A percentile compares a stretch with the other conserved stretches of the same genome.
phyloP scores from a whole-genome alignment of 1,140 invertebrate species.

The Orchestia grillus region DNA sequence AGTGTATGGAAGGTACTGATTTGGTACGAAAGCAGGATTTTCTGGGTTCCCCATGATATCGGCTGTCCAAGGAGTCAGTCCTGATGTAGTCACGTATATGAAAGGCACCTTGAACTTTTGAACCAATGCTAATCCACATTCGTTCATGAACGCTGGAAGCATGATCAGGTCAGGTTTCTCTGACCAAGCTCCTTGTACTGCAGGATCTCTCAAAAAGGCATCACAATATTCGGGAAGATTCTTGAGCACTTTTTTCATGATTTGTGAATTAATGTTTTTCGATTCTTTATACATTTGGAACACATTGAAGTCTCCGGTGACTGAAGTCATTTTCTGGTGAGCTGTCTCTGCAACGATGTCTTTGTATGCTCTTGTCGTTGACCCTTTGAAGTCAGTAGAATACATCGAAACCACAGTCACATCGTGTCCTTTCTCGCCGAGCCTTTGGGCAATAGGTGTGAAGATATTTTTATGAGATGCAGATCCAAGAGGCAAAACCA shows the following conservation, averaged over 20 bases:
- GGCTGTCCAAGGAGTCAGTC: slow-evolving; percentile 67
- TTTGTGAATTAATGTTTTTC: slow-evolving; percentile 63
- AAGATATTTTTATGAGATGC: slow-evolving; percentile 75
- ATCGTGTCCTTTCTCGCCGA: slow-evolving; percentile 76
- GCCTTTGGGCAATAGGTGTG: slow-evolving; percentile 71
- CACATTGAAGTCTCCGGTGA: slow-evolving; percentile 65
- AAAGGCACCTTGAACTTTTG: slow-evolving; percentile 76
- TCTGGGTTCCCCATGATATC: slow-evolving; percentile 68
- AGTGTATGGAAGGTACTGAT: slow-evolving; percentile 64
- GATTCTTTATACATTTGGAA: slow-evolving; percentile 63
- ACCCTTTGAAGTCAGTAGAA: slow-evolving; percentile 69
- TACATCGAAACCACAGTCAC: slow-evolving; percentile 75
- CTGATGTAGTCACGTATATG: slow-evolving; percentile 71
- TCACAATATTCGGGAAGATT: slow-evolving; percentile 66
- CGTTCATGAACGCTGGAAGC: slow-evolving; percentile 69
- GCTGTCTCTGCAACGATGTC: slow-evolving; percentile 65
- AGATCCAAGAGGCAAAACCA: slow-evolving; percentile 64
- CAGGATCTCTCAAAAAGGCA: slow-evolving; percentile 65
- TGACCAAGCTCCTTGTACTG: slow-evolving; percentile 61
- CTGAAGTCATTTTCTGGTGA: slow-evolving; percentile 58
- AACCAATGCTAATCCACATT: slow-evolving; percentile 69
- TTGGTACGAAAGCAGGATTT: slow-evolving; percentile 67
- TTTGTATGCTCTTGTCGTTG: slow-evolving; percentile 63
- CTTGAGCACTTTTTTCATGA: slow-evolving; percentile 65
- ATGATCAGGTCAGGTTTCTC: slow-evolving; percentile 70